Evolutionary conservation across 2,888 invertebrate genomes (phyloP).

Genomic region (Erebia ligea): DNA sequence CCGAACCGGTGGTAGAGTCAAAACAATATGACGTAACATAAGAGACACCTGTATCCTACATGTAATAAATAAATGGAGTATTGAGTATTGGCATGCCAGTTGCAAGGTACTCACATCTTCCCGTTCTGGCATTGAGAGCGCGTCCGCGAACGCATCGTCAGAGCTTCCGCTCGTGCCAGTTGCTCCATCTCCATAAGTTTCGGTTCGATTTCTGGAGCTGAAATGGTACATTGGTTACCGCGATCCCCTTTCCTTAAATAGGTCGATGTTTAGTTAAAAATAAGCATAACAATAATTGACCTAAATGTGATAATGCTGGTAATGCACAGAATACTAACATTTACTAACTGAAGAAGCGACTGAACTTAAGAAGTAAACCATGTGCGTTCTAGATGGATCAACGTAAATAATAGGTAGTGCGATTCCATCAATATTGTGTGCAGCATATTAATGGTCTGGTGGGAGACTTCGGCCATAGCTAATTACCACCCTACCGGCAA

Average conservation of each 20-base stretch:
- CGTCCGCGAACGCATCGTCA: constrained; percentile 83
- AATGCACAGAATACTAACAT: too few species aligned
- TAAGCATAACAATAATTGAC: background rate
- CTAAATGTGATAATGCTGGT: too few species aligned
- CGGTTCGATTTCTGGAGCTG: constrained; percentile 79
- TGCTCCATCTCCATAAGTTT: constrained; percentile 86
- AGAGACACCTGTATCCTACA: background rate
- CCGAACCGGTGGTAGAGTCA: background rate
- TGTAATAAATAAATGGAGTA: background rate
- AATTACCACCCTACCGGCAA: too few species aligned
- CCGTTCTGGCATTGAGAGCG: constrained; percentile 83
- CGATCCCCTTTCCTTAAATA: background rate
- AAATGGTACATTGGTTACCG: background rate
- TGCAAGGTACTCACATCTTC: constrained; percentile 72
- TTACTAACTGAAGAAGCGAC: too few species aligned
- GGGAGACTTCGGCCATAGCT: too few species aligned
- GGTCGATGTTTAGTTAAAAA: background rate
- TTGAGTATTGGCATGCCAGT: too few species aligned
- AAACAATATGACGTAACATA: background rate
- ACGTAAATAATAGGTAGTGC: too few species aligned
- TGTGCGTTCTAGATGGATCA: too few species aligned
- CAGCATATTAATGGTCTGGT: too few species aligned
- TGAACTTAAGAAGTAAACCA: too few species aligned
- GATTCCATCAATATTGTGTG: too few species aligned
- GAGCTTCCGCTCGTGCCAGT: constrained; percentile 84